These are phyloP conservation scores for Drosophila eugracilis DNA, from an alignment of 1,140 invertebrate species.

Conservation along the genomic window DNA sequence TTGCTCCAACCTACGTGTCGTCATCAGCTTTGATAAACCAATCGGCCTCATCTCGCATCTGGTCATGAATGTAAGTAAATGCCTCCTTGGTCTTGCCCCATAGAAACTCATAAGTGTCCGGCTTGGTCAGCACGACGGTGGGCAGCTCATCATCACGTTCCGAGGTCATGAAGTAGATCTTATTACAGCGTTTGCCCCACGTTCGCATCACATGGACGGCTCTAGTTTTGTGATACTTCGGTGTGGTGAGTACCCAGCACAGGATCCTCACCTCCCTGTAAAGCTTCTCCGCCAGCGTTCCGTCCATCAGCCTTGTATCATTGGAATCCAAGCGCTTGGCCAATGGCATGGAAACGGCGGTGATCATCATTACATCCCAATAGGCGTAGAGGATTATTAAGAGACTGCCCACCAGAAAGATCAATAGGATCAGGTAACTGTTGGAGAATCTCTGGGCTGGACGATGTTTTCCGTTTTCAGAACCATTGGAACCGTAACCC, in stretches of 20 bases:
- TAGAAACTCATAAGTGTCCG: slow-evolving; percentile 93
- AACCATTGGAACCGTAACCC: not conserved
- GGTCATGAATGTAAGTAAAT: slow-evolving; percentile 93
- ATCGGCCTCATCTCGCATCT: slow-evolving; percentile 92
- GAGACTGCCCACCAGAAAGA: slow-evolving; percentile 3
- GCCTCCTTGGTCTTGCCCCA: slow-evolving; percentile 98
- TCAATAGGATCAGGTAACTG: slow-evolving; percentile 14
- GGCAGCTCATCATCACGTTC: slow-evolving; percentile 87
- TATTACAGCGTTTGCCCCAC: slow-evolving; percentile 97
- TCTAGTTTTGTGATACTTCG: slow-evolving; percentile 94
- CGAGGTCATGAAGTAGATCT: slow-evolving; percentile 94
- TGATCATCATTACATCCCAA: slow-evolving; percentile 59
- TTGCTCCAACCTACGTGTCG: slow-evolving; percentile 95
- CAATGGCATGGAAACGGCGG: not conserved
- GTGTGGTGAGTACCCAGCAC: slow-evolving; percentile 98
- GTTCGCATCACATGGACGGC: slow-evolving; percentile 96
- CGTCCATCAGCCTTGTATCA: not conserved
- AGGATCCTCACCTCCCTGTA: slow-evolving; percentile 90
- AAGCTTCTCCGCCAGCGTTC: slow-evolving; percentile 42
- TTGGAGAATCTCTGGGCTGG: slow-evolving; percentile 3
- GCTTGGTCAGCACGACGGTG: slow-evolving; percentile 87
- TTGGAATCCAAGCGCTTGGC: not conserved
- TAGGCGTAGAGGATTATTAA: slow-evolving; percentile 44
- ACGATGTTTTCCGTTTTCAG: not conserved
- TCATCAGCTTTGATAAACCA: slow-evolving; percentile 98